Base-by-base conservation (phyloP, 1,140 invertebrate genomes). In the Cyclargus thomasi region DNA sequence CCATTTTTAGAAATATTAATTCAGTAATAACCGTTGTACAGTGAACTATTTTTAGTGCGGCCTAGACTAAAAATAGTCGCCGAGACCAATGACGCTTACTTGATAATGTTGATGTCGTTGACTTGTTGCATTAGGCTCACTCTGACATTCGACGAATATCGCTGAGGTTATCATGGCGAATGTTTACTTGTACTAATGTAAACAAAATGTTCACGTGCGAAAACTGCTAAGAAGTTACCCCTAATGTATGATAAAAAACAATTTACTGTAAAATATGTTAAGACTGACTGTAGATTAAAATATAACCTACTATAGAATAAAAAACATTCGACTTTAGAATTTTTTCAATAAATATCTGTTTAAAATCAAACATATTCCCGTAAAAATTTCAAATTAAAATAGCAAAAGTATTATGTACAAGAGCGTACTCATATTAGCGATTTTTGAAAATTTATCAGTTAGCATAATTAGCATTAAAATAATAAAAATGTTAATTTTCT, bases 1-100 rank as follows among this genome's bases (percentile, higher is more conserved):
- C 86, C 86, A 81, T 90, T 90, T 90, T 90, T 90, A 90, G 87
- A 90, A 90, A 90, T 90, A 90, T 88, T 90, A 90, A 90, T 90
- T 86, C 87, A 86, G 87, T 90, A 86, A 90, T 90, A 90, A 88
- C 82, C 69, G 80, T 80, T 80, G 84, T 82, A 86, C 74, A 78
- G 74, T 74, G 74, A 76, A 75, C 87, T 90, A 90, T 87, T 86
- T 88, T 87, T 90, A 90, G 87, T 87, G 69, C 78, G 82, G 83
- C 83, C 87, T 88, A 90, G 83, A 80, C 87, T 90, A 90, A 90
- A 90, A 85, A 88, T 90, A 90, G 76, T 62, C 83, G 83, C 78
- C 74, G 78, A 77, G 74, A 77, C 78, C 79, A 82, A 78, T 88
- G 87, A 86, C 85, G 85, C 75, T 83, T 71, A 80, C 80, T 83